Percentiles rank a stretch among this genome's conserved stretches.
These are phyloP conservation scores for Moxostoma hubbsi DNA, from an alignment of 2,797 vertebrate genomes.

Conservation along the genomic window DNA sequence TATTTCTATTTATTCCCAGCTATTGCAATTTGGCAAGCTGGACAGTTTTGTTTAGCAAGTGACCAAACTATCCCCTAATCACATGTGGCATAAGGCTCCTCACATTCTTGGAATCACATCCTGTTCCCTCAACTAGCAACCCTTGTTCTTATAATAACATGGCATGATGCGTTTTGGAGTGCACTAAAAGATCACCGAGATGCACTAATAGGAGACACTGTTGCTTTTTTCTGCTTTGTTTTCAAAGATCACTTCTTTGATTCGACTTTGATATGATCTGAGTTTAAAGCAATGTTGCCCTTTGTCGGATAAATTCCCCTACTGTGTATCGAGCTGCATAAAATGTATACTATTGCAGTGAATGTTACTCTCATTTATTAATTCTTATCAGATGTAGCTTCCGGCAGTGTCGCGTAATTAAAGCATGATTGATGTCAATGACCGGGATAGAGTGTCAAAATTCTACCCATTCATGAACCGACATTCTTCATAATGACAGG, in stretches of 20 bases:
- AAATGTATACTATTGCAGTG: background rate
- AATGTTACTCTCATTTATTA: background rate
- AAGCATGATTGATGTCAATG: constrained; percentile 36
- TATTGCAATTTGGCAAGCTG: constrained; percentile 12
- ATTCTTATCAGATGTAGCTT: constrained; percentile 28
- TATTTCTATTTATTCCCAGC: background rate
- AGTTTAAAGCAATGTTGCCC: background rate
- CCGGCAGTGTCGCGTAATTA: constrained; percentile 28
- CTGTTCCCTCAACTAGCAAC: constrained; percentile 45
- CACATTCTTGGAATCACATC: constrained; percentile 49
- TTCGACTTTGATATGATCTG: no score
- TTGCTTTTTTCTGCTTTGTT: background rate
- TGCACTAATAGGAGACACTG: background rate
- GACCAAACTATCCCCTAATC: constrained; percentile 44
- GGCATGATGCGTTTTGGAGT: constrained; percentile 25
- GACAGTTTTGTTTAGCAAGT: background rate
- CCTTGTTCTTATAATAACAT: constrained; percentile 41
- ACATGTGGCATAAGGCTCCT: constrained; percentile 36
- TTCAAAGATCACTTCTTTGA: background rate
- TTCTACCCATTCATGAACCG: constrained; percentile 17
- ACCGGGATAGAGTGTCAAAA: constrained; percentile 29
- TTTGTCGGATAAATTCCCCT: no score
- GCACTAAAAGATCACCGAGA: background rate
- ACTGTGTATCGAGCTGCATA: background rate
- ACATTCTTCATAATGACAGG: constrained; percentile 19